A percentile compares a stretch with the other conserved stretches of the same genome.
Evolutionary conservation across 2,797 vertebrate species (phyloP).

Genomic region (Myotis planiceps): DNA sequence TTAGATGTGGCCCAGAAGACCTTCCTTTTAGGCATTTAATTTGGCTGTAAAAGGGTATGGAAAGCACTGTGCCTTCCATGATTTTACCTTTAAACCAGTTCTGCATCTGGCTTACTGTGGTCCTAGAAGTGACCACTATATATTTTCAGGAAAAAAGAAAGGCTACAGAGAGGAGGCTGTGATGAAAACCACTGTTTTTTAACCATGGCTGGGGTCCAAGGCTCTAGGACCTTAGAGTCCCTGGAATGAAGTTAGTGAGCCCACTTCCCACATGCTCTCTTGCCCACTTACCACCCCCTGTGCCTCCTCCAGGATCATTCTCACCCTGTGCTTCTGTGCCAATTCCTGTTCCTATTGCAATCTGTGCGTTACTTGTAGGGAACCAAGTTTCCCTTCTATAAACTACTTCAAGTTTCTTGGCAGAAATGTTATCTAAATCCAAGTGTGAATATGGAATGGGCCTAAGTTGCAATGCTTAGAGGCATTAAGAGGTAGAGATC

Average conservation of each 20-base stretch:
- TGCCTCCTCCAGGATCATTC: not conserved
- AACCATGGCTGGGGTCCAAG: not conserved
- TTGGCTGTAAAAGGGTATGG: not conserved
- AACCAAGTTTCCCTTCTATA: not conserved
- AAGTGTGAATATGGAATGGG: not conserved
- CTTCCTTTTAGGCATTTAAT: not conserved
- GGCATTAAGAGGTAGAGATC: not conserved
- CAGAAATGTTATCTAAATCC: not conserved
- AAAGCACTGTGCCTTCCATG: not conserved
- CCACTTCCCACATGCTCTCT: not conserved
- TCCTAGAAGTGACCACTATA: not conserved
- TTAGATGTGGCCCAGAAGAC: not conserved
- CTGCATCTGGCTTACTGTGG: not conserved
- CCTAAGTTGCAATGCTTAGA: not conserved
- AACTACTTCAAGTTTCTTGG: not conserved
- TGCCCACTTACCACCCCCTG: not conserved
- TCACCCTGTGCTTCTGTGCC: not conserved
- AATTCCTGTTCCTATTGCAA: not conserved
- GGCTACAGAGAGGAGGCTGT: not conserved
- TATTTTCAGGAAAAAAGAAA: not conserved
- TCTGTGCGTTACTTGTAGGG: not conserved
- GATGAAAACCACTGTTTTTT: not conserved
- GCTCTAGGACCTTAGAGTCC: not conserved
- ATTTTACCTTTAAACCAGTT: not conserved
- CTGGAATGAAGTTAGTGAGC: not conserved